These are phyloP conservation scores for Nephrotoma guestfalica DNA, from an alignment of 2,888 invertebrate genomes.

Conservation along the genomic window DNA sequence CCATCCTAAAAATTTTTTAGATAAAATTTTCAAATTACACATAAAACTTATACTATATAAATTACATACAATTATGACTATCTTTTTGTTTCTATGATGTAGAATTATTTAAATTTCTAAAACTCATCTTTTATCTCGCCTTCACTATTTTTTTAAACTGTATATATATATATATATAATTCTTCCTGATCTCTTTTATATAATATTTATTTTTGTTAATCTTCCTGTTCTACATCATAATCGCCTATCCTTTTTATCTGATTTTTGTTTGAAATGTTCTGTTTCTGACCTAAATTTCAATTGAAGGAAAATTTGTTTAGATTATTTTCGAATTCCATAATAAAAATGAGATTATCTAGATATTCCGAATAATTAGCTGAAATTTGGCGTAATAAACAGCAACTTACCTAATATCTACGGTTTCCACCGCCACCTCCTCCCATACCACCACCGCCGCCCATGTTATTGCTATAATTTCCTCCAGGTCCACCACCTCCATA, in stretches of 20 bases:
- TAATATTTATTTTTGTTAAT: conserved; percentile 1
- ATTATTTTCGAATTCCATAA: not conserved
- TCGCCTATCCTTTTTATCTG: conserved; percentile 3
- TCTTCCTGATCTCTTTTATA: conserved; percentile 1
- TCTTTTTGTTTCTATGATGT: conserved; percentile 1
- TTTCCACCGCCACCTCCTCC: conserved; percentile 13
- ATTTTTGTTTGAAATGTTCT: not conserved
- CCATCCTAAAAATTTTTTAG: not conserved
- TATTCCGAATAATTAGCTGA: not conserved
- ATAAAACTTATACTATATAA: conserved; percentile 4
- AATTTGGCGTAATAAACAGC: not conserved
- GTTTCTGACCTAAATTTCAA: conserved; percentile 5
- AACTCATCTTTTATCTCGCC: not conserved
- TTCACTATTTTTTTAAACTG: conserved; percentile 2
- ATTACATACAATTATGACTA: conserved; percentile 4
- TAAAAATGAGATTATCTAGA: not conserved
- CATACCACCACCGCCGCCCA: conserved; percentile 13
- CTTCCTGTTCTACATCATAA: conserved; percentile 5
- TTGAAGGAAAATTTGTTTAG: not conserved
- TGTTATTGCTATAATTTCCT: conserved; percentile 9
- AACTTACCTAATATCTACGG: conserved; percentile 14
- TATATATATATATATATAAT: not conserved
- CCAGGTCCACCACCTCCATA: conserved; percentile 10
- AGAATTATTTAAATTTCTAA: conserved; percentile 1
- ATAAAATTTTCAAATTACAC: not conserved